Evolutionary conservation across 1,140 invertebrate species (phyloP).

Genomic region (Ridgeia piscesae): DNA sequence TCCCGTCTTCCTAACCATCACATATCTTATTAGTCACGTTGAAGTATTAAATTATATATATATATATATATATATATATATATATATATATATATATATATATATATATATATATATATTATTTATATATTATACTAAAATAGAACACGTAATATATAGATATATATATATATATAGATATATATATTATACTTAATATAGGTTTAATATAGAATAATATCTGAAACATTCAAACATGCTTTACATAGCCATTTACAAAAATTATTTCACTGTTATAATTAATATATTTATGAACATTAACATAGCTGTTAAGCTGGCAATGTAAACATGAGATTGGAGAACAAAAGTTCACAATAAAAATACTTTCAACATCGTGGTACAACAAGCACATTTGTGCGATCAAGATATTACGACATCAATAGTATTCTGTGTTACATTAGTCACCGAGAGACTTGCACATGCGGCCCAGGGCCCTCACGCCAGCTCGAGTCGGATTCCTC

Average conservation of each 20-base stretch:
- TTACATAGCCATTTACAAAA: background rate
- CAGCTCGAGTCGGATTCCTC: background rate
- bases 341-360: background rate
- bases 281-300: background rate
- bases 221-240: background rate
- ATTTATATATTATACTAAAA: too few relatives aligned
- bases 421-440: background rate
- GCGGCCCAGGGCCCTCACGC: background rate
- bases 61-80: too few relatives aligned
- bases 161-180: too few relatives aligned
- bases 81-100: too few relatives aligned
- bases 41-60: too few relatives aligned
- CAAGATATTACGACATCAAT: background rate
- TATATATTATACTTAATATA: too few relatives aligned
- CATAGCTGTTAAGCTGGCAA: background rate
- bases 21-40: too few relatives aligned
- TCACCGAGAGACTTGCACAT: background rate
- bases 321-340: background rate
- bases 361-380: background rate
- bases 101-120: too few relatives aligned
- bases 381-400: background rate
- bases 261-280: background rate
- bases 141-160: too few relatives aligned
- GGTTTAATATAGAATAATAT: too few relatives aligned
- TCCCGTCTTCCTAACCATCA: too few relatives aligned